A percentile compares a stretch with the other conserved stretches of the same genome.
phyloP scores from a whole-genome alignment of 2,113 vertebrate genomes.

The Urocolius indicus region DNA sequence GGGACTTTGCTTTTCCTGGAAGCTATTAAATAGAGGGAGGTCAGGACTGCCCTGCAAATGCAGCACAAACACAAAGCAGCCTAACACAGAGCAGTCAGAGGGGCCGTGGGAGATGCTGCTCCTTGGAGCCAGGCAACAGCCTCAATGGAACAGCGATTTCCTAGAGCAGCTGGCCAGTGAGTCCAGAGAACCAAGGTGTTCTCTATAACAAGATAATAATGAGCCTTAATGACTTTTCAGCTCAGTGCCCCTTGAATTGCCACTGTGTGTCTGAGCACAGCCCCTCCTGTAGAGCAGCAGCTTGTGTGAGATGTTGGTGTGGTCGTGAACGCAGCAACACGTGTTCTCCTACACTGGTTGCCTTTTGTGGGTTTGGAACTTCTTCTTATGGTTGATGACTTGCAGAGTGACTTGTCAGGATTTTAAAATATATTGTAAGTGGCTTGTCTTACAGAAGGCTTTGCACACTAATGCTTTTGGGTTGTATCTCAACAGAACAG shows the following conservation, averaged over 20 bases:
- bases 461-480: fast-evolving
- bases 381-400: not conserved
- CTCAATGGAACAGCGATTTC: not conserved
- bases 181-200: fast-evolving
- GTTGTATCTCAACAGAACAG: not conserved
- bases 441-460: not conserved
- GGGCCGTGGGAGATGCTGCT: too few species aligned
- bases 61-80: too few species aligned
- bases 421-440: not conserved
- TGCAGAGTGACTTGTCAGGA: not conserved
- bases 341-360: not conserved
- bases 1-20: not conserved
- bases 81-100: not conserved
- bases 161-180: fast-evolving
- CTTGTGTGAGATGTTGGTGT: not conserved
- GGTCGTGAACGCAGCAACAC: fast-evolving
- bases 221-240: not conserved
- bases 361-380: not conserved
- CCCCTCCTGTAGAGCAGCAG: not conserved
- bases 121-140: fast-evolving
- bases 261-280: fast-evolving
- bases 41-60: not conserved
- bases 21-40: not conserved
- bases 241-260: not conserved
- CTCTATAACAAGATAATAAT: not conserved